Evolutionary conservation across 2,888 invertebrate genomes (phyloP), one percentile per base, ranked within the genome.

Genomic region (Agriopis leucophaearia): DNA sequence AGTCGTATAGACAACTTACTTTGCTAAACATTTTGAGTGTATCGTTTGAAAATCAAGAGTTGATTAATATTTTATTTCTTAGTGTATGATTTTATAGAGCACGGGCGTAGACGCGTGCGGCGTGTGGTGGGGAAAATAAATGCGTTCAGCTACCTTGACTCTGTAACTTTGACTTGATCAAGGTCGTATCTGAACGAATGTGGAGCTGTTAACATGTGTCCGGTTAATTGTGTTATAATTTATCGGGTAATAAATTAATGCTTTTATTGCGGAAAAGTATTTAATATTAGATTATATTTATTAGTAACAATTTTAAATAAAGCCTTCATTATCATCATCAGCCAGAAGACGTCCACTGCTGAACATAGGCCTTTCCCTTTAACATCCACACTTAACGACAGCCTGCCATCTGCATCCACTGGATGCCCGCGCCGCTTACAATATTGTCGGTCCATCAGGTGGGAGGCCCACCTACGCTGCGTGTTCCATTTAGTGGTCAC

Each of bases 1-100:
- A 1, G 0, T 13, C 27, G 7, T n/a, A n/a, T 35, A 1, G 0
- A 12, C 6, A 52, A 75, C 79, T 82, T 68, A 91, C 91, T 88
- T 88, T 88, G 81, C 82, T 85, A 75, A 91, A 87, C 91, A 91
- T 90, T 82, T 82, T 80, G 74, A 68, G 83, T 75, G 70, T 78
- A 67, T 79, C 78, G 81, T 80, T 76, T 78, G 75, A 78, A 77
- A 77, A 78, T 76, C 75, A 74, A 82, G 72, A 79, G 72, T 75
- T 79, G 75, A 81, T 74, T 88, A 85, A 86, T 87, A 80, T 84
- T 77, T 80, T 81, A 78, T 72, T 72, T 76, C 72, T 72, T 65
- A 74, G 65, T 80, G 80, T 75, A 69, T 72, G 72, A 75, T 76
- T 78, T 78, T 82, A 82, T 82, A 78, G 74, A 76, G 70, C 71